A percentile compares a stretch with the other conserved stretches of the same genome.
phyloP scores from a whole-genome alignment of 2,888 invertebrate genomes.

The Drosophila prolongata region DNA sequence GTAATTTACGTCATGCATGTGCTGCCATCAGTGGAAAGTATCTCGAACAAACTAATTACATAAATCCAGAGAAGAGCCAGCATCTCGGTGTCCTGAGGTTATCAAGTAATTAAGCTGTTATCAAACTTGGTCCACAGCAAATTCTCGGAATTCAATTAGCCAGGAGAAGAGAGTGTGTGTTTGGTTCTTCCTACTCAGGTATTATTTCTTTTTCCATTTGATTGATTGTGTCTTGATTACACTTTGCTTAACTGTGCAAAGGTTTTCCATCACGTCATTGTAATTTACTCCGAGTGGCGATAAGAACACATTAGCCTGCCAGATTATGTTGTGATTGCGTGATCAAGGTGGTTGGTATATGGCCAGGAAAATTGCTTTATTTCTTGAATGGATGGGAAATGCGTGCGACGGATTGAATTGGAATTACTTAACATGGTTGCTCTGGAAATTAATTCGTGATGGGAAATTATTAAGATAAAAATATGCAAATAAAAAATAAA shows the following conservation, averaged over 20 bases:
- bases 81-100: conserved; percentile 23
- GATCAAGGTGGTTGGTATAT: conserved; percentile 21
- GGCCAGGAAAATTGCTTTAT: conserved; percentile 9
- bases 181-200: conserved; percentile 5
- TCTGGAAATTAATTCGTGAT: not conserved
- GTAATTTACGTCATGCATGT: conserved; percentile 42
- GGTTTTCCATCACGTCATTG: conserved; percentile 20
- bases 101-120: conserved; percentile 41
- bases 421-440: conserved; percentile 7
- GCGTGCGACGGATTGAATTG: conserved; percentile 6
- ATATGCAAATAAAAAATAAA: too few relatives aligned
- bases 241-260: conserved; percentile 52
- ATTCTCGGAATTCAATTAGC: conserved; percentile 35
- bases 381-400: not conserved
- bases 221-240: conserved; percentile 73
- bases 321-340: conserved; percentile 41
- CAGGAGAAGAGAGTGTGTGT: not conserved
- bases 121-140: conserved; percentile 22
- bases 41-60: conserved; percentile 42
- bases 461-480: not conserved
- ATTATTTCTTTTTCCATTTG: conserved; percentile 35
- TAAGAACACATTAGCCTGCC: conserved; percentile 20
- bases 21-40: conserved; percentile 32
- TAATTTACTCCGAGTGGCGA: conserved; percentile 29
- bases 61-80: conserved; percentile 30